Evolutionary conservation across 2,113 vertebrate genomes (phyloP).

Genomic region (Atractosteus spatula): DNA sequence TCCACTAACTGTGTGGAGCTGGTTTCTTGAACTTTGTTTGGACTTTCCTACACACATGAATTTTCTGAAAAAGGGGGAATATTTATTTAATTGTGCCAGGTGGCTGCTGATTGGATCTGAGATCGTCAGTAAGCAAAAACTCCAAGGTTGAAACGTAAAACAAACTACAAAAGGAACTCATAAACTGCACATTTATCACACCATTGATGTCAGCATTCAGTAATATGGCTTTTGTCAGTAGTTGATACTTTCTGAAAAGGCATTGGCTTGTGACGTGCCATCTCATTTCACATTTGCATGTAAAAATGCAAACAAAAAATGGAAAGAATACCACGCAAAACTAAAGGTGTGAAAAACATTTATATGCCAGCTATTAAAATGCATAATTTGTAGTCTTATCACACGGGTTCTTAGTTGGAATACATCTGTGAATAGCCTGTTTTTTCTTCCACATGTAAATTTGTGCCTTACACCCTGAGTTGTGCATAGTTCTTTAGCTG

Average conservation of each 20-base stretch:
- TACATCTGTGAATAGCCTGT: constrained; percentile 85
- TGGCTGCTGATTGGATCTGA: constrained; percentile 64
- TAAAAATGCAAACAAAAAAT: constrained; percentile 69
- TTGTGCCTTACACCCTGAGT: constrained; percentile 99
- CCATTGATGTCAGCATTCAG: constrained; percentile 58
- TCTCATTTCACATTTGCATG: constrained; percentile 84
- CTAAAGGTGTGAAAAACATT: constrained; percentile 43
- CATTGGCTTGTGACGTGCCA: constrained; percentile 74
- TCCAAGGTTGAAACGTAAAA: constrained; percentile 54
- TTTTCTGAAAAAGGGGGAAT: constrained; percentile 66
- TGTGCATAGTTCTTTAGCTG: constrained; percentile 88
- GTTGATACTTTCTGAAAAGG: constrained; percentile 72
- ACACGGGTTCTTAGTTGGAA: constrained; percentile 69
- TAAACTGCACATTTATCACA: constrained; percentile 48
- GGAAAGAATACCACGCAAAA: constrained; percentile 4
- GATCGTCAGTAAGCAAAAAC: constrained; percentile 61
- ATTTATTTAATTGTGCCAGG: constrained; percentile 87
- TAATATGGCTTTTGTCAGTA: constrained; percentile 76
- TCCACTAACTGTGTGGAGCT: constrained; percentile 79
- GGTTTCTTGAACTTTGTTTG: constrained; percentile 73
- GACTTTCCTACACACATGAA: constrained; percentile 42
- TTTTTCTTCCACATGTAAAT: constrained; percentile 97
- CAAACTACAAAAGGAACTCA: constrained; percentile 42
- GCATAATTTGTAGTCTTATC: constrained; percentile 65
- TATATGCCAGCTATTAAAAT: constrained; percentile 68